These are phyloP conservation scores for Pachycephala philippinensis DNA, from an alignment of 2,113 vertebrate genomes.

Conservation along the genomic window DNA sequence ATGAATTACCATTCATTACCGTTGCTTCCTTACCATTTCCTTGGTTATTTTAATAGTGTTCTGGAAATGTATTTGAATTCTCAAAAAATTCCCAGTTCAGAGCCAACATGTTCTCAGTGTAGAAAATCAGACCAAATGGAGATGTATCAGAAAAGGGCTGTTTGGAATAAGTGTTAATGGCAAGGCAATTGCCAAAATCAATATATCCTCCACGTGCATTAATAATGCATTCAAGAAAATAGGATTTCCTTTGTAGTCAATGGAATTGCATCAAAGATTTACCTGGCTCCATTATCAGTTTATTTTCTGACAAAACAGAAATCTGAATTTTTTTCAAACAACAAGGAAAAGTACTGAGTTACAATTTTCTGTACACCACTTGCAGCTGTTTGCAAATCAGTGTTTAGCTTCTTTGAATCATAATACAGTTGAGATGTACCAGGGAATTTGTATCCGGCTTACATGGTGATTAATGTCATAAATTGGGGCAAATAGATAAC, in stretches of 20 bases:
- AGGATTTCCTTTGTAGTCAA: not conserved
- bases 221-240: not conserved
- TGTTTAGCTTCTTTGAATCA: not conserved
- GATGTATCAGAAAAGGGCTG: not conserved
- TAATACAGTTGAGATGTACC: not conserved
- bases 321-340: not conserved
- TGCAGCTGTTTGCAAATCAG: not conserved
- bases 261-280: not conserved
- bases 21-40: not conserved
- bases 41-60: not conserved
- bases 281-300: not conserved
- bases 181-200: not conserved
- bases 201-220: not conserved
- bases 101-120: not conserved
- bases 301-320: not conserved
- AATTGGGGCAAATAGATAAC: not conserved
- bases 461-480: not conserved
- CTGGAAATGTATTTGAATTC: not conserved
- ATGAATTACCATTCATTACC: not conserved
- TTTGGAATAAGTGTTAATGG: not conserved
- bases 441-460: not conserved
- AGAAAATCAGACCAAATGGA: not conserved
- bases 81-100: not conserved
- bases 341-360: not conserved
- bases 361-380: not conserved